Percentiles rank a stretch among this genome's conserved stretches.
Conservation (phyloP, 2,113 vertebrate genomes). For the Ifrita kowaldi region DNA sequence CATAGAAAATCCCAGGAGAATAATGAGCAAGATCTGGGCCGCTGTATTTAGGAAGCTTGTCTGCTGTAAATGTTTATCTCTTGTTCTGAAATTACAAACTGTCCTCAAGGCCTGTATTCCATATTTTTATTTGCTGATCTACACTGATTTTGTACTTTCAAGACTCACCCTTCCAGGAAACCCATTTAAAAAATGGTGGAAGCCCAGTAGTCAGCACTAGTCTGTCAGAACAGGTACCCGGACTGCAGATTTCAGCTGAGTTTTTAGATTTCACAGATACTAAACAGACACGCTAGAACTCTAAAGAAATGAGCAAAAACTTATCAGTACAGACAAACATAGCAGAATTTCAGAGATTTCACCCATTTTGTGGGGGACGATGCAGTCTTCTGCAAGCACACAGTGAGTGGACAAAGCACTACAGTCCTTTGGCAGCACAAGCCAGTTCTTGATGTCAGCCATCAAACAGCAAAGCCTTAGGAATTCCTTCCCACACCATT, state of each 20-base stretch:
- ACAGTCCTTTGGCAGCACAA: background rate
- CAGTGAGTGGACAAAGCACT: background rate
- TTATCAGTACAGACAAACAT: background rate
- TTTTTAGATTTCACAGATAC: background rate
- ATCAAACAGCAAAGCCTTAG: background rate
- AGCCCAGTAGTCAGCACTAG: background rate
- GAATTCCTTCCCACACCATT: background rate
- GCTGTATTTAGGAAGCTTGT: background rate
- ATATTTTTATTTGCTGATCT: background rate
- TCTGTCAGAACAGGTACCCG: background rate
- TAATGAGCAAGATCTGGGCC: background rate
- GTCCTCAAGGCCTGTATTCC: background rate
- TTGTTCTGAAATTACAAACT: background rate
- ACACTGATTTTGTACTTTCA: background rate
- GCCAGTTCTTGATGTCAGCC: background rate
- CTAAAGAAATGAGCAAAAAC: background rate
- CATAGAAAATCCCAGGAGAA: background rate
- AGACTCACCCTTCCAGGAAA: background rate
- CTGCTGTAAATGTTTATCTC: background rate
- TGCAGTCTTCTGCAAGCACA: background rate
- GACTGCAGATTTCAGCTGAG: background rate
- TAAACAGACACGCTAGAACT: background rate
- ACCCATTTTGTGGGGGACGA: background rate
- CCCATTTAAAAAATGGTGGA: background rate
- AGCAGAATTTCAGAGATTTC: background rate